Evolutionary conservation across 2,113 vertebrate species (phyloP), one percentile per base, ranked within the genome.

Genomic region (Scortum barcoo): DNA sequence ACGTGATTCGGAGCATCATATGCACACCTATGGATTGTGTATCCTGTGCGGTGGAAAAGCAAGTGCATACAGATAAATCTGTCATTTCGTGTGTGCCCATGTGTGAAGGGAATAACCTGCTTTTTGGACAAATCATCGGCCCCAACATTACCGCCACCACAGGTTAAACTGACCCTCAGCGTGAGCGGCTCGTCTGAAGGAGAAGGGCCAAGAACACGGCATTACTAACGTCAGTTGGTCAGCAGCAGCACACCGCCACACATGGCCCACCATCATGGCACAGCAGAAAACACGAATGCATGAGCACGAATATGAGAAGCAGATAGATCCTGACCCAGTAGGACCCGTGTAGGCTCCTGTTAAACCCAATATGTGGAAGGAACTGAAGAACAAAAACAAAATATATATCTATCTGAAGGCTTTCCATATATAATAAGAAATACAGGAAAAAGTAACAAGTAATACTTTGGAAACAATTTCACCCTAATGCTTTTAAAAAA

Each of bases 101-200:
- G 61, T 85, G 60, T 62, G 48, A 80, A 70, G 57, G 60, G 51
- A 84, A 60, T 66, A 56, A 60, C 28, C 3, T 38, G 11, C 22
- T 50, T 56, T 80, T 66, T 63, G 70, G 22, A 54, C 56, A 67
- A 33, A 72, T 63, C 58, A 4, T 42, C 24, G 48, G 51, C 72
- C 40, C 44, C 33, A 16, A 56, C 57, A 53, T 63, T 28, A 38
- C 24, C 68, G 54, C 38, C 82, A 62, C 62, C 80, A 54, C 1
- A 66, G 88, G 87, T 88, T 83, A 88, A 90, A 85, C 88, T 89
- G 86, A 90, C 91, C 82, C 88, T 68, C 91, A 86, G 91, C 72
- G 7, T 73, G 91, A 71, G 36, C 0, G 60, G 81, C 77, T 78
- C 19, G 75, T 69, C 86, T 69, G 78, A 75, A 66, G 73, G 58